Evolutionary conservation across 2,888 invertebrate genomes (phyloP).

Genomic region (Chalcis sispes): DNA sequence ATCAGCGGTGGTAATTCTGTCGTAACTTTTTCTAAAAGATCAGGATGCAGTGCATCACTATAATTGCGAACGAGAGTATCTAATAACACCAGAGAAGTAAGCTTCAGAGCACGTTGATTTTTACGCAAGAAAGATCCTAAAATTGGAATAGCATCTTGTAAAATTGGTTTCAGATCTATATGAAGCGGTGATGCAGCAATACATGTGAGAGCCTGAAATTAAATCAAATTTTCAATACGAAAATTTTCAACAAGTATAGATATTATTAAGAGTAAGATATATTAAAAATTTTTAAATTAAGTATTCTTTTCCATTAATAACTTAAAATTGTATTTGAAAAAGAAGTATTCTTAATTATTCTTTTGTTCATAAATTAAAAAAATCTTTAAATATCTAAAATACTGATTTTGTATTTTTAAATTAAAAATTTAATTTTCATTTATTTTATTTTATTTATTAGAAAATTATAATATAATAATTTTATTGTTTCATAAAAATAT

Average conservation of each 20-base stretch:
- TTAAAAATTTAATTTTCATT: too few relatives aligned
- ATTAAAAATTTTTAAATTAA: too few relatives aligned
- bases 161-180: constrained; percentile 88
- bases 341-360: too few relatives aligned
- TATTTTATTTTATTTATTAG: too few relatives aligned
- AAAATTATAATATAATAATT: too few relatives aligned
- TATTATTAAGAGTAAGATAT: too few relatives aligned
- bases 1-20: constrained; percentile 93
- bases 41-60: constrained; percentile 83
- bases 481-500: too few relatives aligned
- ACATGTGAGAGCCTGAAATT: constrained; percentile 84
- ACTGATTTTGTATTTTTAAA: too few relatives aligned
- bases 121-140: constrained; percentile 96
- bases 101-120: constrained; percentile 95
- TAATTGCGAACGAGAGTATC: constrained; percentile 95
- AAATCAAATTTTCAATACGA: not conserved
- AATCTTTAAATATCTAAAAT: too few relatives aligned
- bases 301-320: too few relatives aligned
- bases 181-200: constrained; percentile 93
- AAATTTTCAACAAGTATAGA: not conserved
- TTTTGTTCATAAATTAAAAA: too few relatives aligned
- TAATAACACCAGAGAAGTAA: constrained; percentile 91
- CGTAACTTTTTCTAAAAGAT: constrained; percentile 85
- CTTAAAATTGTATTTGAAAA: too few relatives aligned
- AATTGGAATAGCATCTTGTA: constrained; percentile 91